Percentiles rank a stretch among this genome's conserved stretches.
These are phyloP conservation scores for Gallirallus australis DNA, from an alignment of 2,797 vertebrate species.

Conservation along the genomic window DNA sequence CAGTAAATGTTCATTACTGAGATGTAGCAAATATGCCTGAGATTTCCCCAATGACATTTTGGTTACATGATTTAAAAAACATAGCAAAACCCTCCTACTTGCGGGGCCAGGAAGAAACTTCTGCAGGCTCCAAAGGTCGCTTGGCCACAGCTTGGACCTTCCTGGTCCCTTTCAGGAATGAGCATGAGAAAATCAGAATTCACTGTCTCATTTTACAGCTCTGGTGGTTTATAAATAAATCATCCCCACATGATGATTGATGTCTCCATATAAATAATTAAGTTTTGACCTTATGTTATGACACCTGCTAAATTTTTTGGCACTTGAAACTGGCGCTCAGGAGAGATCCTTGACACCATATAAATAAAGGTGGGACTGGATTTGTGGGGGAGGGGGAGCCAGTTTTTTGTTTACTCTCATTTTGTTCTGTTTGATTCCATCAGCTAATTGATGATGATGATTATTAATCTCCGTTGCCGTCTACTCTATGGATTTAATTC, in stretches of 20 bases:
- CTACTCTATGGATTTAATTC: constrained; percentile 28
- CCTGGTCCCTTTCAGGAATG: background rate
- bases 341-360: constrained; percentile 58
- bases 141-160: background rate
- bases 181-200: constrained; percentile 41
- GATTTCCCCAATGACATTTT: constrained; percentile 75
- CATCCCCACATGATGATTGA: constrained; percentile 65
- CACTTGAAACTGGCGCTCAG: constrained; percentile 35
- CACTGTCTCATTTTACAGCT: constrained; percentile 10
- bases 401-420: constrained; percentile 27
- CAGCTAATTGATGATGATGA: constrained; percentile 18
- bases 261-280: constrained; percentile 82
- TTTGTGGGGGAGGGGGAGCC: background rate
- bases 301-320: constrained; percentile 76
- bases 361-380: constrained; percentile 42
- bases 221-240: constrained; percentile 76
- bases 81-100: constrained; percentile 31
- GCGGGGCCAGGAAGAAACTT: background rate
- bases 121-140: background rate
- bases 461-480: constrained; percentile 12
- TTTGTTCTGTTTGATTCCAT: constrained; percentile 45
- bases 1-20: constrained; percentile 85
- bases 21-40: constrained; percentile 78
- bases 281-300: constrained; percentile 80
- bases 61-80: constrained; percentile 69